phyloP scores from a whole-genome alignment of 2,797 vertebrate species.

The Gymnothorax javanicus region DNA sequence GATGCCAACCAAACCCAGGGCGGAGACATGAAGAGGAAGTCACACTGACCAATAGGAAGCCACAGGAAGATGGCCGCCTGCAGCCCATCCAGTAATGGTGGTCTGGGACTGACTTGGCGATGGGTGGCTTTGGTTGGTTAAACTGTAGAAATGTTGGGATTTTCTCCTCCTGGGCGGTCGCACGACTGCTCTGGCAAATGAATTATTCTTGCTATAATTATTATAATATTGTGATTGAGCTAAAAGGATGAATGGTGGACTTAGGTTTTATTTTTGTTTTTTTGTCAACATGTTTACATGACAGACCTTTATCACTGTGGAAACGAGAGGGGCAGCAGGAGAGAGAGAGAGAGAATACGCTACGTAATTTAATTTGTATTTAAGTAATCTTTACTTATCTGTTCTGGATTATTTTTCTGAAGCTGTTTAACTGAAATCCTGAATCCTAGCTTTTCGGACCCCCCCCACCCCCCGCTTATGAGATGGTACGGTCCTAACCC shows the following conservation, averaged over 20 bases:
- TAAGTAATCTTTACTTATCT: slow-evolving; percentile 60
- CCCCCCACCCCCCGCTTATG: slow-evolving; percentile 25
- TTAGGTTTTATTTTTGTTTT: slow-evolving; percentile 48
- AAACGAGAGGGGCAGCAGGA: slow-evolving; percentile 59
- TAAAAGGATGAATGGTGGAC: slow-evolving; percentile 53
- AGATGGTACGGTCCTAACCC: slow-evolving; percentile 46
- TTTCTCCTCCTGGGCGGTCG: not conserved
- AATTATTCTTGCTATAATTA: slow-evolving; percentile 45
- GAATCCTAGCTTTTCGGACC: slow-evolving; percentile 28
- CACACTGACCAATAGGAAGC: slow-evolving; percentile 81
- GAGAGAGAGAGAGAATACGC: slow-evolving; percentile 46
- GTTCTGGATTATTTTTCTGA: slow-evolving; percentile 47
- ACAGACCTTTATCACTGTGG: slow-evolving; percentile 83
- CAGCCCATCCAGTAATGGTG: slow-evolving; percentile 34
- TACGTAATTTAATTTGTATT: slow-evolving; percentile 71
- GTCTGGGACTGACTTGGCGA: slow-evolving; percentile 46
- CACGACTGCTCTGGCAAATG: slow-evolving; percentile 44
- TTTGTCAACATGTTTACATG: slow-evolving; percentile 82
- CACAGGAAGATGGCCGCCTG: slow-evolving; percentile 36
- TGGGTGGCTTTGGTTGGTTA: slow-evolving; percentile 40
- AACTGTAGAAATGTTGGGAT: slow-evolving; percentile 26
- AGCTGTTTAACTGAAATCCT: slow-evolving; percentile 47
- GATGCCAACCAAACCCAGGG: slow-evolving; percentile 98
- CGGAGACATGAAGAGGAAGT: slow-evolving; percentile 93
- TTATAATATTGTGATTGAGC: slow-evolving; percentile 13